These are phyloP conservation scores for Chelonoidis abingdonii DNA, from an alignment of 2,113 vertebrate species.

Conservation along the genomic window DNA sequence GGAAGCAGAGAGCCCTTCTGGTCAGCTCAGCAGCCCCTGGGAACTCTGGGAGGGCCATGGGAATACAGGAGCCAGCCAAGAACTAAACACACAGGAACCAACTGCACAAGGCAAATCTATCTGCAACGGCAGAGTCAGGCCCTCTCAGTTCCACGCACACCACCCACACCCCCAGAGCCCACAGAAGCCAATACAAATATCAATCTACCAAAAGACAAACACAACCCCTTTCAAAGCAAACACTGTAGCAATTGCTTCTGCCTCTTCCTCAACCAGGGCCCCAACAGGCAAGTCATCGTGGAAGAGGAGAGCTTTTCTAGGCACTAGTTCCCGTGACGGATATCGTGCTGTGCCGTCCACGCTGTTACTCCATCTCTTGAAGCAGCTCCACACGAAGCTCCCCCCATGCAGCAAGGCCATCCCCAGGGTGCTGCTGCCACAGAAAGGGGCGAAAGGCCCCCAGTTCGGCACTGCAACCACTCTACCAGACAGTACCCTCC, in stretches of 20 bases:
- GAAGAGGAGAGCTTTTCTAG: neutral
- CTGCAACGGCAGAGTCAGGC: neutral
- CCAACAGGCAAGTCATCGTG: neutral
- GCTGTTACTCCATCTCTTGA: neutral
- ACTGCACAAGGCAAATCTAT: neutral
- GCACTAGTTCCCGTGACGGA: neutral
- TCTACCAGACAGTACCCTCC: neutral
- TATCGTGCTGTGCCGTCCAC: neutral
- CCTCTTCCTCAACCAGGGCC: neutral
- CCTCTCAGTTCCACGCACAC: neutral
- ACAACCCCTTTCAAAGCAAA: neutral
- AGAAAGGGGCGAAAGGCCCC: fast-evolving
- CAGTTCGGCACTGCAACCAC: neutral
- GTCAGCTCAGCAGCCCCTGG: neutral
- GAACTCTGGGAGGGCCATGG: neutral
- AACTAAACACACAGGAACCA: neutral
- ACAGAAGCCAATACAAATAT: neutral
- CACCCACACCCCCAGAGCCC: neutral
- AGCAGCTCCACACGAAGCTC: neutral
- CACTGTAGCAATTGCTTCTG: neutral
- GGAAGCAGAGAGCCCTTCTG: neutral
- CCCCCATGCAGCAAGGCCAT: neutral
- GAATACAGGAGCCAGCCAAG: neutral
- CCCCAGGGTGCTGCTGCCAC: fast-evolving
- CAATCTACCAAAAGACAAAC: neutral